Evolutionary conservation across 2,797 vertebrate species (phyloP).

Genomic region (Fistularia tabacaria): DNA sequence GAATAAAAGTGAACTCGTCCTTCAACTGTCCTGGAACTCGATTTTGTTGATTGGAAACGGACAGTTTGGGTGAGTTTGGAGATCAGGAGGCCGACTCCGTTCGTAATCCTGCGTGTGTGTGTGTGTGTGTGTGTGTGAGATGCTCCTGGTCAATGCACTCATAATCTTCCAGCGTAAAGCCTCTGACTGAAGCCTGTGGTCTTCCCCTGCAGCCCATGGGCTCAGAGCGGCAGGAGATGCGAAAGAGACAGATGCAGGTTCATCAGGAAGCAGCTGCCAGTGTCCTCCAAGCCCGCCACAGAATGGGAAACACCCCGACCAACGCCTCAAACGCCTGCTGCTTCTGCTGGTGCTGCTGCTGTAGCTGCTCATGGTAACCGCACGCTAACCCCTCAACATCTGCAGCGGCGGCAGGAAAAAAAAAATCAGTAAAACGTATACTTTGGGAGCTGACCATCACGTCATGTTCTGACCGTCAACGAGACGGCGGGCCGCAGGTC

Average conservation of each 20-base stretch:
- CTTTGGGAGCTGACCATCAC: too few species aligned
- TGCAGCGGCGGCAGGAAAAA: too few species aligned
- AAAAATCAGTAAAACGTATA: too few species aligned
- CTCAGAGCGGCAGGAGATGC: slow-evolving; percentile 77
- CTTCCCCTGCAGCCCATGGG: slow-evolving; percentile 65
- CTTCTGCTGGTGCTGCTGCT: slow-evolving; percentile 99
- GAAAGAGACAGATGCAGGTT: slow-evolving; percentile 80
- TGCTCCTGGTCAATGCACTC: slow-evolving; percentile 7
- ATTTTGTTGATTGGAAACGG: too few species aligned
- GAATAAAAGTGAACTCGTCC: too few species aligned
- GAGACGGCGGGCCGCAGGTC: too few species aligned
- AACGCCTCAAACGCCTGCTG: slow-evolving; percentile 91
- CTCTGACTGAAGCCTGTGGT: slow-evolving; percentile 10
- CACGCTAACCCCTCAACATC: slow-evolving; percentile 4
- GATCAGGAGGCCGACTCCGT: too few species aligned
- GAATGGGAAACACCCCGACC: slow-evolving; percentile 70
- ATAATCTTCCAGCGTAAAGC: slow-evolving; percentile 18
- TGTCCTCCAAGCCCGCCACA: slow-evolving; percentile 69
- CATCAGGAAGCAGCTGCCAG: slow-evolving; percentile 76
- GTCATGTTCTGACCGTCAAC: too few species aligned
- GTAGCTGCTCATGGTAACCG: slow-evolving; percentile 96
- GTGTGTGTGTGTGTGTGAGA: slow-evolving; percentile 3
- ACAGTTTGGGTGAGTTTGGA: too few species aligned
- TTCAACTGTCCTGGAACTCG: too few species aligned
- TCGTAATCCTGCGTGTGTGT: too few species aligned